Conservation (phyloP, 2,888 invertebrate genomes). For the Drosophila limbata region DNA sequence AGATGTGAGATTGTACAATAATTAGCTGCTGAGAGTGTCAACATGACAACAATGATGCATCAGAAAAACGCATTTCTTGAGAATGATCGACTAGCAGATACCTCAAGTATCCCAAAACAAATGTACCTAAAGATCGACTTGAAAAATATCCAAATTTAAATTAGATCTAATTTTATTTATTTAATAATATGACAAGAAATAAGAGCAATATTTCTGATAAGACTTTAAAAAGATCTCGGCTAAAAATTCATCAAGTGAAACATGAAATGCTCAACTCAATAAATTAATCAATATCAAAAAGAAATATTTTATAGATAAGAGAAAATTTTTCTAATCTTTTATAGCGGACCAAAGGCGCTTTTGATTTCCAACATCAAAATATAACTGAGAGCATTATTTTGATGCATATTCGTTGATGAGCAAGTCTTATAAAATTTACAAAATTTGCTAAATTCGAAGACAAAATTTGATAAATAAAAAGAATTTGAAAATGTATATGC, state of each 20-base stretch:
- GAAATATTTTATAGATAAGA: neutral
- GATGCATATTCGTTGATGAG: too few species aligned
- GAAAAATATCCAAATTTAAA: too few species aligned
- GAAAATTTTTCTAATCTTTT: neutral
- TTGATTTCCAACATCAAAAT: neutral
- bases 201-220: neutral
- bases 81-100: neutral
- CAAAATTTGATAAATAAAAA: too few species aligned
- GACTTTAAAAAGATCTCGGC: neutral
- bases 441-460: too few species aligned
- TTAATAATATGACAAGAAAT: neutral
- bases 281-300: neutral
- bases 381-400: neutral
- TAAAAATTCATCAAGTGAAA: neutral
- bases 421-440: too few species aligned
- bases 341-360: neutral
- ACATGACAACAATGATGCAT: constrained; percentile 2
- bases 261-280: neutral
- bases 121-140: neutral
- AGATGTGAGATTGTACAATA: constrained; percentile 11
- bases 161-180: neutral
- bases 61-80: neutral
- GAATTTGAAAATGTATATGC: too few species aligned
- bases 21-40: constrained; percentile 19
- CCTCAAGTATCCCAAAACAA: neutral